Conservation (phyloP, 2,888 invertebrate species). For the Anoplius nigerrimus region DNA sequence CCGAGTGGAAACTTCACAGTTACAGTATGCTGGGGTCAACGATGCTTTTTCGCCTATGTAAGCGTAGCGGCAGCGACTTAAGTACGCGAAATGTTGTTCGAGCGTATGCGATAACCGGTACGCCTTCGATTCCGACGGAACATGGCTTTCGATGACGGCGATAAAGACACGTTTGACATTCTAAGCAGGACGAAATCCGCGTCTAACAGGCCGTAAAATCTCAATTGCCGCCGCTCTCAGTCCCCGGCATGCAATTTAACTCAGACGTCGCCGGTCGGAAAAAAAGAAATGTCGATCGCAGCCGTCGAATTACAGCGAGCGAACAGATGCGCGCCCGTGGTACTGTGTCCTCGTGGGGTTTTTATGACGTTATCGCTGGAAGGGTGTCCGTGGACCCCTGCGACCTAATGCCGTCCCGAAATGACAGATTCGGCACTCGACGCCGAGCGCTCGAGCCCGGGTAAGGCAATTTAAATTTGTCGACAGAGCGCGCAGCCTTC, state of each 20-base stretch:
- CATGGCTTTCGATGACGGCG: no score
- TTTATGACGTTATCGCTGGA: constrained; percentile 17
- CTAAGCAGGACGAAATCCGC: no score
- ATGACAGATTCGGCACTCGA: constrained; percentile 28
- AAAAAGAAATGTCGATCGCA: no score
- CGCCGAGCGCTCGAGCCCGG: constrained; percentile 6
- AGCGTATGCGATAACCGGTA: no score
- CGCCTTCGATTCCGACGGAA: not conserved
- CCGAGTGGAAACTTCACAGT: not conserved
- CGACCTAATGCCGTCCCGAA: constrained; percentile 35
- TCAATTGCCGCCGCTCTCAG: not conserved
- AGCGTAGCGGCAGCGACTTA: no score
- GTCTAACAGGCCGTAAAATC: not conserved
- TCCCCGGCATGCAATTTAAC: not conserved
- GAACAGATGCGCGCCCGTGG: constrained; percentile 11
- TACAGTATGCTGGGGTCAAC: not conserved
- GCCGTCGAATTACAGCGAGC: not conserved
- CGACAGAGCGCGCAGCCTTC: not conserved
- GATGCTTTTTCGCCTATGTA: no score
- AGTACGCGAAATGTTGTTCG: no score
- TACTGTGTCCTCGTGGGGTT: constrained; percentile 8
- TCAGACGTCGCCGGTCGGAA: no score
- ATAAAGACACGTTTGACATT: no score
- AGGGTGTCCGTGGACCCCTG: constrained; percentile 24
- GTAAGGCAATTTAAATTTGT: constrained; percentile 27